Base-by-base conservation (phyloP, 92 coral and sea anemone species). In the Palythoa grandiflora region DNA sequence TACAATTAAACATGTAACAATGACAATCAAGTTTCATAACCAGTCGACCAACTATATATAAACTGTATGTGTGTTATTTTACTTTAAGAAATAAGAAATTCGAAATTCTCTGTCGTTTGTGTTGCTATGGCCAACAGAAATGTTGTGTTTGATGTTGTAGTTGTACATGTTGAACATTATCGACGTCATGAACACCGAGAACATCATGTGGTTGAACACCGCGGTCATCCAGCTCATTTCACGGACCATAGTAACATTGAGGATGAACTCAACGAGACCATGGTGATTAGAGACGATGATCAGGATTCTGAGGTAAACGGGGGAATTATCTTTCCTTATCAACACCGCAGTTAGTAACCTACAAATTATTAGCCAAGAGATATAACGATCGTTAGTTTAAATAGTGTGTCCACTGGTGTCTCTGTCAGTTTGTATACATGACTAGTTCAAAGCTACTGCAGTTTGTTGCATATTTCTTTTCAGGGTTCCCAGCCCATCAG, bases 281-380 rank as follows among this genome's bases (percentile, higher is more conserved):
- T 95, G 89, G 95, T 95, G 13, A 88, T 93, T 48, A 92, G 93
- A 28, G 98, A 96, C 10, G 98, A 91, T 8, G 98, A 94, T 72
- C 81, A 91, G 80, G 96, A 93, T 16, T 94, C 98, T 12, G 93
- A 88, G 78, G 96, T 94, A 94, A 61, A 16, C 20, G 20, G 20
- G 21, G 70, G 36, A 6, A 7, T 16, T 16, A 17, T 61, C 35
- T 61, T 4, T 61, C 3, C 70, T 3, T 61, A 16, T 61, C 35
- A 44, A 44, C 48, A 44, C 48, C 48, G 48, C 48, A 44, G 48
- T 44, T 44, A 44, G 1, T 44, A 44, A 44, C 48, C 48, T 44
- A 44, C 48, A 44, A 44, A 44, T 44, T 44, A 44, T 44, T 44
- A 44, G 48, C 60, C 36, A 54, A 19, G 20, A 68, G 51, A 52